These are phyloP conservation scores for Microplitis deprimator DNA, from an alignment of 2,888 invertebrate genomes.

Conservation along the genomic window DNA sequence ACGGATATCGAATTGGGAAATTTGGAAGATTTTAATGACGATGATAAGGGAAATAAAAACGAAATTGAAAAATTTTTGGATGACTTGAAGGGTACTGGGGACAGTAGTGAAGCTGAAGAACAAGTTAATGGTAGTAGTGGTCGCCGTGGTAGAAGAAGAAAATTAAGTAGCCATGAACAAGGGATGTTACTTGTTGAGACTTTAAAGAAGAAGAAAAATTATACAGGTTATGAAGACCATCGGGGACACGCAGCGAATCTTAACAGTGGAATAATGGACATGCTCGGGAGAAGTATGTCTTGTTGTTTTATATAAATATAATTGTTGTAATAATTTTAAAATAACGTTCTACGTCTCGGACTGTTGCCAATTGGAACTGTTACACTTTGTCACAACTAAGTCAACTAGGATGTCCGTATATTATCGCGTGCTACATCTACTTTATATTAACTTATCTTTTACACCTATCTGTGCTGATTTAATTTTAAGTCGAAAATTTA, in stretches of 20 bases:
- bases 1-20: constrained; percentile 18
- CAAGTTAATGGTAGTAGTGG: constrained; percentile 16
- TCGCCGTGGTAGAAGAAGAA: constrained; percentile 61
- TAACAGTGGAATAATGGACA: constrained; percentile 83
- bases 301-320: constrained; percentile 6
- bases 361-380: constrained; percentile 29
- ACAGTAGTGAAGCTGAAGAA: constrained; percentile 22
- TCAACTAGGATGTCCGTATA: constrained; percentile 34
- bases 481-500: not conserved
- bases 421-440: constrained; percentile 36
- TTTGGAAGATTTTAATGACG: constrained; percentile 31
- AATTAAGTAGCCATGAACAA: constrained; percentile 79
- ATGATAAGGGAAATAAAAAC: constrained; percentile 1
- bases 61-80: constrained; percentile 33
- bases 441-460: constrained; percentile 26
- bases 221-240: constrained; percentile 71
- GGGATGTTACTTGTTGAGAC: constrained; percentile 83
- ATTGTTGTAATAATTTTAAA: constrained; percentile 8
- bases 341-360: constrained; percentile 22
- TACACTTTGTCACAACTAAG: constrained; percentile 37
- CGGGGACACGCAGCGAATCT: constrained; percentile 76
- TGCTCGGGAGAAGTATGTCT: constrained; percentile 84
- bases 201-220: constrained; percentile 77
- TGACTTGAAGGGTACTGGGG: constrained; percentile 12
- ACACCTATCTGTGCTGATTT: constrained; percentile 1